A percentile compares a stretch with the other conserved stretches of the same genome.
phyloP scores from a whole-genome alignment of 2,888 invertebrate species.

The Callosobruchus maculatus region DNA sequence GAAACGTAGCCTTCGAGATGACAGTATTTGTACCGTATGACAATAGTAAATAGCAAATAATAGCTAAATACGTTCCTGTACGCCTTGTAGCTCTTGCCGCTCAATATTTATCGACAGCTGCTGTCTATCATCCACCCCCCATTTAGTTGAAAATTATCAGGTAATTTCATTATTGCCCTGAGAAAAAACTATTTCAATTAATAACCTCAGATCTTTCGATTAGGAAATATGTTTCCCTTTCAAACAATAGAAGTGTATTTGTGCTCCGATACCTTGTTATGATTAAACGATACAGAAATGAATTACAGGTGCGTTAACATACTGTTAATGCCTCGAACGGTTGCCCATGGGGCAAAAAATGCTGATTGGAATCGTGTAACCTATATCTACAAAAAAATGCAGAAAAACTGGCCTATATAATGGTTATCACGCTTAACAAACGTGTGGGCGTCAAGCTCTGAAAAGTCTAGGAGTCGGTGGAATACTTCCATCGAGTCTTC shows the following conservation, averaged over 20 bases:
- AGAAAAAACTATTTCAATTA: constrained; percentile 17
- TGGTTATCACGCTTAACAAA: not conserved
- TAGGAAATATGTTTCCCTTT: not conserved
- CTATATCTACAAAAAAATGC: not conserved
- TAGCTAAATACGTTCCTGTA: not conserved
- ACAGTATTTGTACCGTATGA: too few relatives aligned
- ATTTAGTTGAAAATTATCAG: constrained; percentile 33
- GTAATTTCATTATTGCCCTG: constrained; percentile 29
- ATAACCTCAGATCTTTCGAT: constrained; percentile 1
- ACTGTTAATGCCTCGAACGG: not conserved
- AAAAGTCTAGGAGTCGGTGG: not conserved
- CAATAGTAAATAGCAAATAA: not conserved
- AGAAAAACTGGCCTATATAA: not conserved
- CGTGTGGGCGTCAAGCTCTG: not conserved
- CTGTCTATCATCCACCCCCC: constrained; percentile 22
- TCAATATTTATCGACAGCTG: constrained; percentile 2
- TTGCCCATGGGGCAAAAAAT: not conserved
- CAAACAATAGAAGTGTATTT: not conserved
- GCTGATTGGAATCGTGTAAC: not conserved
- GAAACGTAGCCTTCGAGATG: too few relatives aligned
- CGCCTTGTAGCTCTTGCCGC: constrained; percentile 16
- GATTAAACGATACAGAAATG: not conserved
- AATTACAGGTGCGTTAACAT: not conserved
- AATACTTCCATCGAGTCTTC: not conserved
- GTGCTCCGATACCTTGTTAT: not conserved